phyloP scores from a whole-genome alignment of 2,797 vertebrate genomes.

The Bufotes viridis region DNA sequence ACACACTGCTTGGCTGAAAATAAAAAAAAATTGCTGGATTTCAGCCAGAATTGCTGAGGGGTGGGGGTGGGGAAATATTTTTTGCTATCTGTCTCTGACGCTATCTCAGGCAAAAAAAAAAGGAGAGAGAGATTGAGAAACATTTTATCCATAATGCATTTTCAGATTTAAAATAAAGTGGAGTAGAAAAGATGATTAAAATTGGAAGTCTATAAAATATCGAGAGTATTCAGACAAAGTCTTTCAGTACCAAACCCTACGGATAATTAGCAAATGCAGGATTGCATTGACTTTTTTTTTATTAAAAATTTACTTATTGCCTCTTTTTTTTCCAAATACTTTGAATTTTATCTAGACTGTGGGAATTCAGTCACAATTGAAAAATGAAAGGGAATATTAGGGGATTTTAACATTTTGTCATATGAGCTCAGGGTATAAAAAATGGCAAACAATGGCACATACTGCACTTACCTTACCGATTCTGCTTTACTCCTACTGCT shows the following conservation, averaged over 20 bases:
- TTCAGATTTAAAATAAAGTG: conserved; percentile 23
- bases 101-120: not conserved
- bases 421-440: too few relatives aligned
- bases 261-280: not conserved
- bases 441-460: too few relatives aligned
- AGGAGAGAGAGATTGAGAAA: conserved; percentile 20
- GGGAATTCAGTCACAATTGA: not conserved
- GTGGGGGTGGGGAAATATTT: not conserved
- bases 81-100: not conserved
- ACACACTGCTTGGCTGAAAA: conserved; percentile 27
- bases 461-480: too few relatives aligned
- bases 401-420: not conserved
- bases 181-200: not conserved
- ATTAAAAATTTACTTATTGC: not conserved
- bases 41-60: not conserved
- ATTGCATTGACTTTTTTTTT: not conserved
- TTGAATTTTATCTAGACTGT: not conserved
- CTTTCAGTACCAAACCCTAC: not conserved
- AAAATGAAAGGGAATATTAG: not conserved
- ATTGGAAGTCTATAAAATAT: not conserved
- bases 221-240: not conserved
- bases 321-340: not conserved
- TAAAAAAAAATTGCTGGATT: conserved; percentile 39
- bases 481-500: too few relatives aligned
- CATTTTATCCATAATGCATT: not conserved